These are phyloP conservation scores for Tetropium fuscum DNA, from an alignment of 2,888 invertebrate species.

Conservation along the genomic window DNA sequence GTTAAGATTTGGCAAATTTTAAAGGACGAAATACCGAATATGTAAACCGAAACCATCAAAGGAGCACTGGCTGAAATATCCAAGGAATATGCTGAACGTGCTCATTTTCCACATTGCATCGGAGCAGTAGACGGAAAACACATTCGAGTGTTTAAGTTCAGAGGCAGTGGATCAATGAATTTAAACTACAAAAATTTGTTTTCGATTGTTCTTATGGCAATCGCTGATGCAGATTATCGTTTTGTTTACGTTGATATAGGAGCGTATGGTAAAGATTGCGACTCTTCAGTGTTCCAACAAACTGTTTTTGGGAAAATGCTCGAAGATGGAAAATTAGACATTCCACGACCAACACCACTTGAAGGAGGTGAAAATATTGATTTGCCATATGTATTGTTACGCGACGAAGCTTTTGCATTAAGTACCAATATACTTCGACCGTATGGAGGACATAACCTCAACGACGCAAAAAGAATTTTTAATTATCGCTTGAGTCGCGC, in stretches of 20 bases:
- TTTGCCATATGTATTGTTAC: constrained; percentile 2
- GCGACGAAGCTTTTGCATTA: constrained; percentile 12
- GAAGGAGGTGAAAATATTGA: background rate
- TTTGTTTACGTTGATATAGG: constrained; percentile 15
- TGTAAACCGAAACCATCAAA: constrained; percentile 38
- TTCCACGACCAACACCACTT: constrained; percentile 1
- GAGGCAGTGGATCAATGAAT: constrained; percentile 12
- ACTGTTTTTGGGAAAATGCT: background rate
- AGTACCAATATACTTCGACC: background rate
- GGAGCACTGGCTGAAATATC: constrained; percentile 20
- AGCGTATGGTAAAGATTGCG: constrained; percentile 13
- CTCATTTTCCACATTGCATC: constrained; percentile 31
- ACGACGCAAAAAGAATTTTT: background rate
- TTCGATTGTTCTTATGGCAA: constrained; percentile 10
- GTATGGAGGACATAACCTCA: background rate
- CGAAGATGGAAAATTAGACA: background rate
- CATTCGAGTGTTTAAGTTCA: constrained; percentile 16
- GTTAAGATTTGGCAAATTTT: constrained; percentile 20
- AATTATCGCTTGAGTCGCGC: constrained; percentile 1
- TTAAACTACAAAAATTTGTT: constrained; percentile 1
- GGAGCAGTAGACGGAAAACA: constrained; percentile 33
- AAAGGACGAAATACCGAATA: constrained; percentile 15
- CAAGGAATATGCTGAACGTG: constrained; percentile 7
- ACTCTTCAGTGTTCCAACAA: constrained; percentile 13
- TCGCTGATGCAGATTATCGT: constrained; percentile 1